Evolutionary conservation across 2,797 vertebrate genomes (phyloP).

Genomic region (Lacerta bilineata): DNA sequence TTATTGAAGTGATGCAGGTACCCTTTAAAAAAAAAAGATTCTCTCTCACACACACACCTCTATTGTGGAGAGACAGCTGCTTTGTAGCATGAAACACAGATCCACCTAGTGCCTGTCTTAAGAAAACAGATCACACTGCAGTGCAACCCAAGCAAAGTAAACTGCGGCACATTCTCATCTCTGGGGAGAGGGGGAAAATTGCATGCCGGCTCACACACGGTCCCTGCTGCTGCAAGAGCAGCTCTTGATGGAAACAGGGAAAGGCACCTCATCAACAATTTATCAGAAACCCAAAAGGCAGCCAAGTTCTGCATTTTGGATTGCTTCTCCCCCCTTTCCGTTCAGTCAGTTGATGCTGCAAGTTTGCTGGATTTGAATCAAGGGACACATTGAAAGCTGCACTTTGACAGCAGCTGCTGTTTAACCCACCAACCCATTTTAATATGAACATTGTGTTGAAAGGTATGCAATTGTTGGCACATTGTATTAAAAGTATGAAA

Average conservation of each 20-base stretch:
- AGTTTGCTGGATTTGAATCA: not conserved
- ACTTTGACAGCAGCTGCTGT: not conserved
- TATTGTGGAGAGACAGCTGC: constrained; percentile 26
- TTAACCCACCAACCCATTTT: not conserved
- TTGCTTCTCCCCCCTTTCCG: constrained; percentile 35
- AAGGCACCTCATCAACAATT: constrained; percentile 70
- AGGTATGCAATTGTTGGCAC: not conserved
- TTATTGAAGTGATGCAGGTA: constrained; percentile 25
- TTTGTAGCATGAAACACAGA: constrained; percentile 35
- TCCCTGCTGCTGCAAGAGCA: constrained; percentile 56
- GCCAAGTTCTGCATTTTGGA: constrained; percentile 30
- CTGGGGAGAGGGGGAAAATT: constrained; percentile 46
- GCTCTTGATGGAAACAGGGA: constrained; percentile 57
- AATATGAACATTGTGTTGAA: not conserved
- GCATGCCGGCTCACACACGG: constrained; percentile 48
- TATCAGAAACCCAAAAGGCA: constrained; percentile 50
- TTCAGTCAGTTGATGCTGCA: constrained; percentile 19
- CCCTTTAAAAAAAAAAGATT: constrained; percentile 3
- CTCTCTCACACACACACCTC: too few relatives aligned
- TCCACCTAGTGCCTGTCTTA: constrained; percentile 28
- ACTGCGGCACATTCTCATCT: constrained; percentile 51
- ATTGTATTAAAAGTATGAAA: not conserved
- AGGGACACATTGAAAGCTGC: not conserved
- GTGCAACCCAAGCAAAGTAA: constrained; percentile 61
- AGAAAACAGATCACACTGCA: constrained; percentile 42